phyloP scores from a whole-genome alignment of 2,113 vertebrate species.

The Neodon shergylaensis region DNA sequence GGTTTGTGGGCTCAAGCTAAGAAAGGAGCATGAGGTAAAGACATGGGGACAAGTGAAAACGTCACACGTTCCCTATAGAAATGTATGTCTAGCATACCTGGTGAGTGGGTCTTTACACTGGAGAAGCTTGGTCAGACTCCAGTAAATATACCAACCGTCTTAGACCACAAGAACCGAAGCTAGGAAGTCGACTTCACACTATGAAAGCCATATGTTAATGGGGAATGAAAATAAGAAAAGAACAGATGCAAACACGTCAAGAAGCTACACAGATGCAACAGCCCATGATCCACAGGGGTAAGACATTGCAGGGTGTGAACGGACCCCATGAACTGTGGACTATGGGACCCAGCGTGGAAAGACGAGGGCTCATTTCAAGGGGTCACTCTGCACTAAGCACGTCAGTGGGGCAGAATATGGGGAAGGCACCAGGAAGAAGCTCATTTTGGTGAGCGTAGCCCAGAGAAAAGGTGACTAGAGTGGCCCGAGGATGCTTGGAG shows the following conservation, averaged over 20 bases:
- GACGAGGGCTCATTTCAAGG: background rate
- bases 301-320: background rate
- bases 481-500: background rate
- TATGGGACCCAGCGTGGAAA: background rate
- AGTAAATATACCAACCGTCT: background rate
- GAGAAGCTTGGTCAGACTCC: background rate
- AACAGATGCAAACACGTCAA: background rate
- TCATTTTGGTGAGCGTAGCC: background rate
- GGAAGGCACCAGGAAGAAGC: background rate
- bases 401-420: background rate
- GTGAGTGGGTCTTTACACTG: background rate
- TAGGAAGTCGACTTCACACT: background rate
- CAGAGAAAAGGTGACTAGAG: background rate
- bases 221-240: background rate
- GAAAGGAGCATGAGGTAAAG: background rate
- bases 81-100: background rate
- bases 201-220: background rate
- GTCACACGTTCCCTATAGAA: background rate
- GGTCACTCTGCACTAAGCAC: background rate
- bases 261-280: background rate
- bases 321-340: background rate
- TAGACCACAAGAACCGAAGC: background rate
- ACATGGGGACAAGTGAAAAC: too few relatives aligned
- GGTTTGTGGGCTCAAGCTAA: background rate
- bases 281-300: background rate